Evolutionary conservation across 2,888 invertebrate species (phyloP).

Genomic region (Venusia cambrica): DNA sequence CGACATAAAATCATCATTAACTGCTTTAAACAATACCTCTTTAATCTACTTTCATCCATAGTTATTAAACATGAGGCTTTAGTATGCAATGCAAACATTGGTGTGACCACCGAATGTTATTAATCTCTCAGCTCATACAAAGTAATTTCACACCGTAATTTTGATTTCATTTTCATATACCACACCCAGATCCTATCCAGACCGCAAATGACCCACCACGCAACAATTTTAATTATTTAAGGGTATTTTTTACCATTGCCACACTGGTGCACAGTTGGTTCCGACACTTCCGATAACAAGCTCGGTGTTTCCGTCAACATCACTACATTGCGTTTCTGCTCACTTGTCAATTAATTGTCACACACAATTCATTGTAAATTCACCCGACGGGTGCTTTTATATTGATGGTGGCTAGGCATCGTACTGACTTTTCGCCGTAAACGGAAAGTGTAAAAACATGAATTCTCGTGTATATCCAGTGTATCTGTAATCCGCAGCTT

Average conservation of each 20-base stretch:
- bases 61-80: slow-evolving; percentile 39
- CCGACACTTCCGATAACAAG: slow-evolving; percentile 38
- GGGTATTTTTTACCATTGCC: slow-evolving; percentile 44
- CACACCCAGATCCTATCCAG: too few species aligned
- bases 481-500: slow-evolving; percentile 29
- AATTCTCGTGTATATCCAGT: slow-evolving; percentile 31
- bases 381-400: slow-evolving; percentile 64
- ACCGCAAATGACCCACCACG: slow-evolving; percentile 43
- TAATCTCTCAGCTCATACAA: slow-evolving; percentile 57
- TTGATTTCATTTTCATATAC: too few species aligned
- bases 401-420: too few species aligned
- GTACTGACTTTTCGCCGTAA: too few species aligned
- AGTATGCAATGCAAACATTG: slow-evolving; percentile 53
- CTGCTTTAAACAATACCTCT: slow-evolving; percentile 34
- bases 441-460: slow-evolving; percentile 72
- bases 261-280: slow-evolving; percentile 19
- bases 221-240: slow-evolving; percentile 56
- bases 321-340: slow-evolving; percentile 63
- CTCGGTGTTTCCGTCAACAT: slow-evolving; percentile 53
- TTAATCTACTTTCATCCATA: slow-evolving; percentile 34
- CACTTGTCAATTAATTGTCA: slow-evolving; percentile 76
- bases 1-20: slow-evolving; percentile 29
- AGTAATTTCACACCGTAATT: slow-evolving; percentile 63
- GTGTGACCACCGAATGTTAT: slow-evolving; percentile 63
- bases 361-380: slow-evolving; percentile 68